These are phyloP conservation scores for Aradophagus sp. DNA, from an alignment of 1,140 invertebrate genomes.

Conservation along the genomic window DNA sequence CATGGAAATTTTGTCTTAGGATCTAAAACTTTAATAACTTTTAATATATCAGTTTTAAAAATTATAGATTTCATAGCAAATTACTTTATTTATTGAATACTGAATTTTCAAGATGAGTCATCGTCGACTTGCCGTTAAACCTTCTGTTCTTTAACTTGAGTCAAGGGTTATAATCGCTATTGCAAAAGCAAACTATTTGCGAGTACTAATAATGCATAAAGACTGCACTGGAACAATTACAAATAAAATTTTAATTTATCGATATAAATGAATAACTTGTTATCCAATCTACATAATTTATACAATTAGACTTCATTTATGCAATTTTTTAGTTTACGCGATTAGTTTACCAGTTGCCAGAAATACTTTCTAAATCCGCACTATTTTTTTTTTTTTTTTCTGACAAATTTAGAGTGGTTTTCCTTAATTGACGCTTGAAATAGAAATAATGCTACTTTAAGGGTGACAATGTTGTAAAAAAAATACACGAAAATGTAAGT, in stretches of 20 bases:
- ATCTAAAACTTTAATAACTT: no score
- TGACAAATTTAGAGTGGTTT: constrained; percentile 29
- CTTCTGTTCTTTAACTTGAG: constrained; percentile 73
- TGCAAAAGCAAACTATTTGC: constrained; percentile 38
- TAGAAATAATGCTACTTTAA: constrained; percentile 63
- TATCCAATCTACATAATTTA: no score
- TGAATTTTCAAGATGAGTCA: constrained; percentile 27
- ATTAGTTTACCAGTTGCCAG: constrained; percentile 37
- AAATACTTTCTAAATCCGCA: constrained; percentile 28
- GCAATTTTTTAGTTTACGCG: no score
- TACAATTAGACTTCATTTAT: no score
- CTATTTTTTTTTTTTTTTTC: constrained; percentile 30
- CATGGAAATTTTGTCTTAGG: no score
- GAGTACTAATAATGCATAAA: constrained; percentile 12
- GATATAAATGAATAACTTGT: no score
- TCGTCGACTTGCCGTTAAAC: constrained; percentile 56
- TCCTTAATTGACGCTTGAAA: constrained; percentile 57
- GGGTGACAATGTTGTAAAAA: constrained; percentile 51
- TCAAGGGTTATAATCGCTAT: constrained; percentile 72
- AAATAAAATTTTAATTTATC: no score
- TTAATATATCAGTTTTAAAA: no score
- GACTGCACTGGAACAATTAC: no score
- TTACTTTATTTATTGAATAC: constrained; percentile 19
- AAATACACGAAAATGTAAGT: constrained; percentile 40
- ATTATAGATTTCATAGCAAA: constrained; percentile 14